phyloP scores from a whole-genome alignment of 2,113 vertebrate genomes.

The Passerina amoena region DNA sequence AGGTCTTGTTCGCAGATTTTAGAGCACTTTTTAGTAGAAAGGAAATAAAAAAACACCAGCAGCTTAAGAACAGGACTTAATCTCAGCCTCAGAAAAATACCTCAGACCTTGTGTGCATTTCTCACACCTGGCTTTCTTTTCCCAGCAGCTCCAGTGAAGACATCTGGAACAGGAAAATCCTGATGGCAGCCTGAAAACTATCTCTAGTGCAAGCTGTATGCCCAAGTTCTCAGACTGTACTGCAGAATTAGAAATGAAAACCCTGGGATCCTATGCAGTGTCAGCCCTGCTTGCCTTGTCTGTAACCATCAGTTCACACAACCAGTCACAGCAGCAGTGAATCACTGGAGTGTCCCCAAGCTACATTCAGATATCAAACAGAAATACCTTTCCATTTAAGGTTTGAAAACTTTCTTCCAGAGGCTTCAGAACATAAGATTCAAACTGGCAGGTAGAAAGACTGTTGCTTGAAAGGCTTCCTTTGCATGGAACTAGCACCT shows the following conservation, averaged over 20 bases:
- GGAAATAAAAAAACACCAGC: neutral
- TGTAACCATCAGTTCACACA: neutral
- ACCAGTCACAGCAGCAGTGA: neutral
- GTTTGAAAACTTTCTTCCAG: constrained; percentile 84
- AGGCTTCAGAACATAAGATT: constrained; percentile 87
- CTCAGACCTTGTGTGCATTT: neutral
- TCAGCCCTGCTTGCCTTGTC: neutral
- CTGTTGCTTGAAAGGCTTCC: constrained; percentile 79
- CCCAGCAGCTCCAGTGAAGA: neutral
- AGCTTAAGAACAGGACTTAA: neutral
- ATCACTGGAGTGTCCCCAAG: neutral
- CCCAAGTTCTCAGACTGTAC: neutral
- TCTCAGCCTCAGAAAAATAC: neutral
- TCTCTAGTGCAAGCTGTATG: neutral
- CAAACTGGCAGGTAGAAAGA: constrained; percentile 82
- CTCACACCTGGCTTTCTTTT: neutral
- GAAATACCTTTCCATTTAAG: constrained; percentile 87
- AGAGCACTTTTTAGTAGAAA: neutral
- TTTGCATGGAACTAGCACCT: constrained; percentile 91
- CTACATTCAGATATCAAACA: neutral
- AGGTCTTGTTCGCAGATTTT: neutral
- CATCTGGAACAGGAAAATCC: neutral
- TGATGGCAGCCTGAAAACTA: neutral
- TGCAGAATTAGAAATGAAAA: neutral
- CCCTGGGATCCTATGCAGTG: too few species aligned